These are phyloP conservation scores for Graphium colonna DNA, from an alignment of 2,888 invertebrate genomes.

Conservation along the genomic window DNA sequence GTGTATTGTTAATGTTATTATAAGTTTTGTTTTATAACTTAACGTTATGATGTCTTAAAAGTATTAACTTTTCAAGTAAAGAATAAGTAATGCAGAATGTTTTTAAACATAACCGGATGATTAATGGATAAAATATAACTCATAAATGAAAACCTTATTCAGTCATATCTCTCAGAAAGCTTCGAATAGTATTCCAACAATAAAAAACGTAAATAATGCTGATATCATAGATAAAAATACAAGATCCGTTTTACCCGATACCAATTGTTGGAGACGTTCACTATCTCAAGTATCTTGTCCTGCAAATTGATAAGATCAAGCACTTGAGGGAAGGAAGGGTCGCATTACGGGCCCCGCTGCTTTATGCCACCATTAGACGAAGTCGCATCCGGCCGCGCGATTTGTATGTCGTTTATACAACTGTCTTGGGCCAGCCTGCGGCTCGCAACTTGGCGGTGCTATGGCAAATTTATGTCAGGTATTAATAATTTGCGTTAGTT, in stretches of 20 bases:
- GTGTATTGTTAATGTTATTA: no score
- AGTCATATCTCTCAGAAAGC: background rate
- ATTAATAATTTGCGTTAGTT: slow-evolving; percentile 78
- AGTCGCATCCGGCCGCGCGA: slow-evolving; percentile 58
- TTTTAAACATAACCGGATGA: no score
- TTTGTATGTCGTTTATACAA: slow-evolving; percentile 66
- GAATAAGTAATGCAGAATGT: no score
- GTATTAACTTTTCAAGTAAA: no score
- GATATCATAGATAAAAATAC: slow-evolving; percentile 18
- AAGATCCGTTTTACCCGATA: slow-evolving; percentile 25
- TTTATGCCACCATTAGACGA: slow-evolving; percentile 60
- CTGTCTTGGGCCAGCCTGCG: slow-evolving; percentile 58
- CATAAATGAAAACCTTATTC: background rate
- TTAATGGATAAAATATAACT: no score
- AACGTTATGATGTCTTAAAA: no score
- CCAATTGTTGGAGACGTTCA: slow-evolving; percentile 38
- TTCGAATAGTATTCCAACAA: slow-evolving; percentile 2
- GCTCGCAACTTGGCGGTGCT: slow-evolving; percentile 60
- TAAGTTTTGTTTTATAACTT: no score
- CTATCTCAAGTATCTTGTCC: slow-evolving; percentile 45
- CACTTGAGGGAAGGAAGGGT: slow-evolving; percentile 39
- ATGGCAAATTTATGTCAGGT: slow-evolving; percentile 80
- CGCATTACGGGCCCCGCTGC: slow-evolving; percentile 53
- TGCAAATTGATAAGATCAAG: slow-evolving; percentile 61
- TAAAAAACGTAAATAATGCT: slow-evolving; percentile 20